Percentiles rank a stretch among this genome's conserved stretches.
Evolutionary conservation across 2,113 vertebrate genomes (phyloP).

Genomic region (Murina feae): DNA sequence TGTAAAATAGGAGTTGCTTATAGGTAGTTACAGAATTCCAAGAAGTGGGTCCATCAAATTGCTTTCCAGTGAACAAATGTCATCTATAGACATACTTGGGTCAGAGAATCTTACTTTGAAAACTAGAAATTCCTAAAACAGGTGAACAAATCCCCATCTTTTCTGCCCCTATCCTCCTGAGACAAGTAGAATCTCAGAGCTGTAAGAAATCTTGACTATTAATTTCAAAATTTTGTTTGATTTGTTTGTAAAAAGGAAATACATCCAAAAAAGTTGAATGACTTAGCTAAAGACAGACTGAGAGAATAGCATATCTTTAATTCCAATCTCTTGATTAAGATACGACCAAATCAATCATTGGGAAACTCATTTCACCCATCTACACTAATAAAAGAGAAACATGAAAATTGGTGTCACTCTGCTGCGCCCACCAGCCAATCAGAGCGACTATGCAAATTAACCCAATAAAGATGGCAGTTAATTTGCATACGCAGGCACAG

Average conservation of each 20-base stretch:
- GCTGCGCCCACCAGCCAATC: too few species aligned
- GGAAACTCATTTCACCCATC: not conserved
- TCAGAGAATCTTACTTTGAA: not conserved
- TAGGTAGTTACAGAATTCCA: not conserved
- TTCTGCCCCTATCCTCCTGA: not conserved
- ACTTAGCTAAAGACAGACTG: not conserved
- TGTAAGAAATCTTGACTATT: not conserved
- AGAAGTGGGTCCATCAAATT: not conserved
- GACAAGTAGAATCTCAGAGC: not conserved
- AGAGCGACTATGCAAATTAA: too few species aligned
- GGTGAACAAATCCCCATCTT: not conserved
- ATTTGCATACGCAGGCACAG: too few species aligned
- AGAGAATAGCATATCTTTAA: not conserved
- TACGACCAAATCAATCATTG: not conserved
- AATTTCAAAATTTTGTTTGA: slow-evolving; percentile 8
- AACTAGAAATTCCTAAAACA: not conserved
- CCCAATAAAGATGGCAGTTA: too few species aligned
- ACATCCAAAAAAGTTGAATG: not conserved
- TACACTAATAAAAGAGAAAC: too few species aligned
- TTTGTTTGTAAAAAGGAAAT: not conserved
- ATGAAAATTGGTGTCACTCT: too few species aligned
- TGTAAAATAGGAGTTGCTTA: not conserved
- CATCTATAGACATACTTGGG: not conserved
- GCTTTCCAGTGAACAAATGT: not conserved
- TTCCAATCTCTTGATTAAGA: not conserved